Base-by-base conservation (phyloP, 2,113 vertebrate species). In the Bufo gargarizans region DNA sequence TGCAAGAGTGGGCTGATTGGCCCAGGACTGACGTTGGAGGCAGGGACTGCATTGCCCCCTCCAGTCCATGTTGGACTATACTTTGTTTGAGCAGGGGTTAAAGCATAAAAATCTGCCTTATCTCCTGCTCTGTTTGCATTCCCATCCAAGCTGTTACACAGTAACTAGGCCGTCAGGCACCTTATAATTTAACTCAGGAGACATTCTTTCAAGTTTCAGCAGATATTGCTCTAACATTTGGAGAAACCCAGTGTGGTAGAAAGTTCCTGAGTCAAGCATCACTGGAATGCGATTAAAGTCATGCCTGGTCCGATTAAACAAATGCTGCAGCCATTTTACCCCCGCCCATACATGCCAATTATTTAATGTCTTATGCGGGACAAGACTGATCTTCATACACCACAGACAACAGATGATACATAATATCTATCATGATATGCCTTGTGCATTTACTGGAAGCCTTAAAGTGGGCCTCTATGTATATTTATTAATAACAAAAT, bases 171-270 rank as follows among this genome's bases (percentile, higher is more conserved):
- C 50, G 8, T 80, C 85, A 55, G 67, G 61, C 85, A 86, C 85
- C 63, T 79, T 71, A 80, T 86, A 86, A 86, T 63, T 80, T 80
- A 78, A 65, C 74, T 79, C 85, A 69, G n/a, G 65, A 53, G 43
- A 50, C 14, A n/a, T 79, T 2, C 85, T 86, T 86, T 86, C 49
- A 86, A 56, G 85, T 69, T 79, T 20, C 49, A 50, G 56, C 20
- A 33, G 55, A 22, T 33, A 20, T 47, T 45, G 43, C 69, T 43
- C 4, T 6, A 72, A 45, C 33, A 14, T 16, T 43, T 45, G 69
- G 69, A 45, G 45, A 72, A 72, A 74, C 45, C 43, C 71, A 72
- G 69, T 72, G 71, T 49, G 71, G 71, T 74, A 49, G 13, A 53
- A 22, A 43, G 45, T 49, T 59, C 56, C 53, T 8, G 58, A 76